Evolutionary conservation across 2,888 invertebrate genomes (phyloP).

Genomic region (Alloplasta piceator): DNA sequence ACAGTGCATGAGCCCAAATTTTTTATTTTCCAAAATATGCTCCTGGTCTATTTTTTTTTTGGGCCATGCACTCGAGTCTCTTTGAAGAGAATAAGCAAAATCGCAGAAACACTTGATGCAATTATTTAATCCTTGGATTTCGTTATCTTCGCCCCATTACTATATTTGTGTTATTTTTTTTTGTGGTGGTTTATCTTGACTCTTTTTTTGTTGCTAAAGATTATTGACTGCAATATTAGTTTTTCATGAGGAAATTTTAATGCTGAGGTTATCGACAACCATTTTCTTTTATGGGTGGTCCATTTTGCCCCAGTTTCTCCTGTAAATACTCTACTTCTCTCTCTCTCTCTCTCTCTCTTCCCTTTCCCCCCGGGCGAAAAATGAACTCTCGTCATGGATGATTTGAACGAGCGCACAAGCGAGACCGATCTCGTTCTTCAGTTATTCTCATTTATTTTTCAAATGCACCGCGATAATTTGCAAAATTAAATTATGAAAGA

Average conservation of each 20-base stretch:
- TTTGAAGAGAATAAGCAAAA: too few species aligned
- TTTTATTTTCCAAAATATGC: too few species aligned
- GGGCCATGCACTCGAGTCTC: too few species aligned
- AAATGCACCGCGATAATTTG: constrained; percentile 1
- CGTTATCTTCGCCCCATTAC: too few species aligned
- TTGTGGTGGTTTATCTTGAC: neutral
- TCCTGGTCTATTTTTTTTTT: too few species aligned
- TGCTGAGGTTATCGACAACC: neutral
- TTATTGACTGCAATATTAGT: too few species aligned
- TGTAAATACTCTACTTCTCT: neutral
- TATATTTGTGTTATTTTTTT: too few species aligned
- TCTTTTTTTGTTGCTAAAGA: neutral
- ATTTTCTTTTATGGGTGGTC: constrained; percentile 9
- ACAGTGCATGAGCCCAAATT: too few species aligned
- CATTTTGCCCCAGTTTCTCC: constrained; percentile 7
- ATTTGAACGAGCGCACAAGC: constrained; percentile 78
- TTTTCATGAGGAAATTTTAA: too few species aligned
- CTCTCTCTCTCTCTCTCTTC: constrained; percentile 3
- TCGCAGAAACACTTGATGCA: too few species aligned
- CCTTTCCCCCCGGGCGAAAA: constrained; percentile 57
- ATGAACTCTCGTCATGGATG: constrained; percentile 64
- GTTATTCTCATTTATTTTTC: constrained; percentile 24
- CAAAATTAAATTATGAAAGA: neutral
- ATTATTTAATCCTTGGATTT: too few species aligned
- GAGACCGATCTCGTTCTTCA: constrained; percentile 48